Base-by-base conservation (phyloP, 2,797 vertebrate genomes). In the Clarias platycephalus region DNA sequence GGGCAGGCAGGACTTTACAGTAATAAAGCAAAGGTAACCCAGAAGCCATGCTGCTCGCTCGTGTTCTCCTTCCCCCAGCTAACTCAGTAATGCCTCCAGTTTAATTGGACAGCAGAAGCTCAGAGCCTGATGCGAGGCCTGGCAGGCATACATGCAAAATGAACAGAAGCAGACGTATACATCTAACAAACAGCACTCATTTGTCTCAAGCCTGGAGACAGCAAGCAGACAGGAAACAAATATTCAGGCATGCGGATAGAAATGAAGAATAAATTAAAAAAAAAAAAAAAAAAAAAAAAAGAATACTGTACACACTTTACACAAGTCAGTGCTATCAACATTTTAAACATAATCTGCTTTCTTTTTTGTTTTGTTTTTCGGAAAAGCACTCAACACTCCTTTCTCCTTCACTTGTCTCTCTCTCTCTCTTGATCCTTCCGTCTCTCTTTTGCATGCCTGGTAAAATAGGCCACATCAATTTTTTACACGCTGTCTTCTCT, bases 11-110 rank as follows among this genome's bases (percentile, higher is more conserved):
- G 86, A 81, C 81, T 86, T 74, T 83, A 81, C 49, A 70, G 83
- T 91, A 89, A 90, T 91, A 90, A 89, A 88, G 84, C 84, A 20
- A 66, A 78, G 62, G 82, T 87, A 71, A 90, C 82, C 67, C 75
- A 75, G 78, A 72, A 53, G 49, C 49, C 44, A 53, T 26, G 37
- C 74, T 80, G 76, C 76, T 67, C 55, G 34, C 63, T 70, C 40
- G 58, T 15, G 0, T 77, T 70, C 75, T 79, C 79, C 60, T 86
- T 86, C 20, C 86, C 57, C 82, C 78, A 89, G 77, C 76, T 85
- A 83, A 89, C 82, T 86, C 81, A 81, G 80, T 62, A 77, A 88
- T 68, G 74, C 84, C 62, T 77, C 28, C 44, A 83, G 80, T 89
- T 85, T 89, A 91, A 91, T 89, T 90, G 89, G 86, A 84, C 79